A percentile compares a stretch with the other conserved stretches of the same genome.
Evolutionary conservation across 2,113 vertebrate species (phyloP).

Genomic region (Solea solea): DNA sequence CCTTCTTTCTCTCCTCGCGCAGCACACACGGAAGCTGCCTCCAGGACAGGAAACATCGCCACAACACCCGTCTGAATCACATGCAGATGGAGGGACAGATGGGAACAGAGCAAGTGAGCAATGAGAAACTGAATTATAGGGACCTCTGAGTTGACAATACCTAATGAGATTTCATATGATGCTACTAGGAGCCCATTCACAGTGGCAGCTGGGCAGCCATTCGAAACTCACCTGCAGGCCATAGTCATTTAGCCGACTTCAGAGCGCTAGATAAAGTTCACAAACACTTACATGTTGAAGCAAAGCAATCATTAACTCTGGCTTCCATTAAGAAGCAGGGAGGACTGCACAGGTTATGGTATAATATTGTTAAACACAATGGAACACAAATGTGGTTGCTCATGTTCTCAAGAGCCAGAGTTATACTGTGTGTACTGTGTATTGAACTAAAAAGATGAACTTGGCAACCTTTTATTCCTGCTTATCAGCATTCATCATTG

Average conservation of each 20-base stretch:
- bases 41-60: slow-evolving; percentile 83
- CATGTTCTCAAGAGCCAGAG: not conserved
- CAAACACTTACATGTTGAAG: slow-evolving; percentile 3
- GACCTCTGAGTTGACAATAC: slow-evolving; percentile 34
- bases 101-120: slow-evolving; percentile 39
- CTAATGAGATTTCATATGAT: slow-evolving; percentile 62
- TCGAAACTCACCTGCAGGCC: slow-evolving; percentile 31
- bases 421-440: not conserved
- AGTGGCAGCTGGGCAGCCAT: slow-evolving; percentile 34
- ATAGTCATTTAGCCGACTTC: slow-evolving; percentile 16
- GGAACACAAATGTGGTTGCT: not conserved
- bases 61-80: slow-evolving; percentile 78
- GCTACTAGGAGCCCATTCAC: slow-evolving; percentile 27
- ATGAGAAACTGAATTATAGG: slow-evolving; percentile 46
- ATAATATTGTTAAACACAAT: not conserved
- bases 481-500: not conserved
- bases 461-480: not conserved
- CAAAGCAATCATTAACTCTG: not conserved
- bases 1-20: slow-evolving; percentile 83
- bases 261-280: slow-evolving; percentile 15
- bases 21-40: slow-evolving; percentile 77
- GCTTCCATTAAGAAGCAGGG: not conserved
- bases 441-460: not conserved
- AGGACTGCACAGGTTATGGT: not conserved
- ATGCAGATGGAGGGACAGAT: slow-evolving; percentile 54